Evolutionary conservation across 2,113 vertebrate genomes (phyloP), one percentile per base, ranked within the genome.

Genomic region (Pelecanus crispus): DNA sequence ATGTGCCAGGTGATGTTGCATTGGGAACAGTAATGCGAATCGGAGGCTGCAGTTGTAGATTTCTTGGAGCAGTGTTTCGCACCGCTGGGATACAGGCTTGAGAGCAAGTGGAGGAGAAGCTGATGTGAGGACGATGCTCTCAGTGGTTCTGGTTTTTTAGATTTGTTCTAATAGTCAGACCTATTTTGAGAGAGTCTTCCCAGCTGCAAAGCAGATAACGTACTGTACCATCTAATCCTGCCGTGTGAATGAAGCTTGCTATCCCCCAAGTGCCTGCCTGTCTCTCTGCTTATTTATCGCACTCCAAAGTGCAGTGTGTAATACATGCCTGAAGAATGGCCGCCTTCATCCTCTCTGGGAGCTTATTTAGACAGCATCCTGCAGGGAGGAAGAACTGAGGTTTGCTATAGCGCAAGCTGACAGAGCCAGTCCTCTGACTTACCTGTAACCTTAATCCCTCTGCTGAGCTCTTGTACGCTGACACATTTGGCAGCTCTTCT

Each of bases 121-220:
- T 78, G 50, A 82, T 56, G 70, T 38, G 73, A 91, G 61, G 19
- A 91, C 38, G 75, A 49, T 73, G 81, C 71, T 61, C 32, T 84
- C 50, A 15, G 52, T 49, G 49, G n/a, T 59, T 77, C 70, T 62
- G 42, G 0, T 49, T 74, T 70, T 68, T 68, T 55, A 22, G 61
- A 25, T 75, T 91, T 74, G 52, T 80, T 81, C 70, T 58, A 49
- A 88, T 78, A 93, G 90, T 65, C 72, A 78, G 79, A 52, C 44
- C 92, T 90, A 90, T 95, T 96, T 96, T 95, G 81, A 80, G 95
- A 74, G 66, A n/a, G n/a, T 71, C 73, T 94, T 68, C 67, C 92
- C 75, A 72, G 90, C 87, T 92, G 66, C 67, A 55, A 74, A 93
- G 93, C 91, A 83, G 92, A 94, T 95, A 74, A 91, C 34, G 83